Percentiles rank a stretch among this genome's conserved stretches.
These are phyloP conservation scores for Cephalopterus ornatus DNA, from an alignment of 2,113 vertebrate genomes.

Conservation along the genomic window DNA sequence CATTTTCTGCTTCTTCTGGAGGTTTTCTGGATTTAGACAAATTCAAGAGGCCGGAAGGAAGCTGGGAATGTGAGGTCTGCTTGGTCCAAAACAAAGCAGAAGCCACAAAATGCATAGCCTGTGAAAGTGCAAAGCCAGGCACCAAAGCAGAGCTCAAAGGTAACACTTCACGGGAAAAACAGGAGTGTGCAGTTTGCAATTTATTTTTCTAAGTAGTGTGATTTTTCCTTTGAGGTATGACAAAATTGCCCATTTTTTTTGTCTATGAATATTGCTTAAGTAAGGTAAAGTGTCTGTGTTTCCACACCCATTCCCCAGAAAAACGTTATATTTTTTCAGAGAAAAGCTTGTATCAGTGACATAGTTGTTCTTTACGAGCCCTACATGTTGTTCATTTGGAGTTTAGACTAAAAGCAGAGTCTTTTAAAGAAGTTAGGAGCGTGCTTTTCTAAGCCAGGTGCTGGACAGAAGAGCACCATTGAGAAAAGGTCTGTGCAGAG, in stretches of 20 bases:
- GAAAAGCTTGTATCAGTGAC: neutral
- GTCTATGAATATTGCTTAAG: neutral
- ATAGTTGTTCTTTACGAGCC: neutral
- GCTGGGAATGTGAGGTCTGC: slow-evolving; percentile 77
- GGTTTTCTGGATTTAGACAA: slow-evolving; percentile 74
- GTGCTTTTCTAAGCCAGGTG: neutral
- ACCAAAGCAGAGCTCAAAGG: slow-evolving; percentile 84
- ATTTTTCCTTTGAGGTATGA: neutral
- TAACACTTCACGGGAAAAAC: slow-evolving; percentile 47
- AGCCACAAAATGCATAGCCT: slow-evolving; percentile 69
- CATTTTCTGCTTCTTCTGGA: slow-evolving; percentile 63
- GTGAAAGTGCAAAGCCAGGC: slow-evolving; percentile 74
- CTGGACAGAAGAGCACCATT: neutral
- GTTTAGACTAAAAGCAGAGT: neutral
- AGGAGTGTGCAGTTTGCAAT: neutral
- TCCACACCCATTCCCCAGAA: neutral
- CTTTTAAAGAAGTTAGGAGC: neutral
- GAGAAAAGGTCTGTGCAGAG: neutral
- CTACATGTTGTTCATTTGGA: neutral
- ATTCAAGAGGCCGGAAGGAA: slow-evolving; percentile 79
- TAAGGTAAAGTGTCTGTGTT: accelerated
- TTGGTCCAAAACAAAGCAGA: slow-evolving; percentile 74
- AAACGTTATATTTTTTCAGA: neutral
- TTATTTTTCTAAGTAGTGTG: neutral
- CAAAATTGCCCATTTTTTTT: neutral